Percentiles rank a stretch among this genome's conserved stretches.
Conservation (phyloP, 1,140 invertebrate genomes). For the Wasmannia auropunctata region DNA sequence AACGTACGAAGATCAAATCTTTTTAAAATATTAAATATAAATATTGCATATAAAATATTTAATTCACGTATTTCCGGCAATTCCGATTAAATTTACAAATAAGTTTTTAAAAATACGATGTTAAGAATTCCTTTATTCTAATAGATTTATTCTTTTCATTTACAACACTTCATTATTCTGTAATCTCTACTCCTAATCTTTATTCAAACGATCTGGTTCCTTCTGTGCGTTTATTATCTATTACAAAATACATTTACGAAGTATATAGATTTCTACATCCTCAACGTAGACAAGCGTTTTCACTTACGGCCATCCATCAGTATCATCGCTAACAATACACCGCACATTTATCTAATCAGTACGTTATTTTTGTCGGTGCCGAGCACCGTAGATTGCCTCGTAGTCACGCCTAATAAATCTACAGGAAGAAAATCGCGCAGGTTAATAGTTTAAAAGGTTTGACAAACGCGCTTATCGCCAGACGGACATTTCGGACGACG, state of each 20-base stretch:
- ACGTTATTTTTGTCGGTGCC: slow-evolving; percentile 48
- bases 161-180: not conserved
- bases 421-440: not conserved
- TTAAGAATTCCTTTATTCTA: not conserved
- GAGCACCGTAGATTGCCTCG: slow-evolving; percentile 7
- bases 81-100: not conserved
- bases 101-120: not conserved
- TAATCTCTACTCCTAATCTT: not conserved
- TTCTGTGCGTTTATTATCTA: not conserved
- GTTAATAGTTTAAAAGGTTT: not conserved
- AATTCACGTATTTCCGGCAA: too few species aligned
- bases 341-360: slow-evolving; percentile 57
- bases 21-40: not conserved
- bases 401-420: not conserved
- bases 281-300: slow-evolving; percentile 20
- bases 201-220: not conserved
- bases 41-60: too few species aligned
- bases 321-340: slow-evolving; percentile 41
- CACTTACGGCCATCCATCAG: slow-evolving; percentile 27
- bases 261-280: not conserved
- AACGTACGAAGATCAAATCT: not conserved
- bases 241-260: not conserved
- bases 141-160: not conserved
- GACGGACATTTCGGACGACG: not conserved
- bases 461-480: not conserved